Evolutionary conservation across 2,797 vertebrate genomes (phyloP).

Genomic region (Mus spretus): DNA sequence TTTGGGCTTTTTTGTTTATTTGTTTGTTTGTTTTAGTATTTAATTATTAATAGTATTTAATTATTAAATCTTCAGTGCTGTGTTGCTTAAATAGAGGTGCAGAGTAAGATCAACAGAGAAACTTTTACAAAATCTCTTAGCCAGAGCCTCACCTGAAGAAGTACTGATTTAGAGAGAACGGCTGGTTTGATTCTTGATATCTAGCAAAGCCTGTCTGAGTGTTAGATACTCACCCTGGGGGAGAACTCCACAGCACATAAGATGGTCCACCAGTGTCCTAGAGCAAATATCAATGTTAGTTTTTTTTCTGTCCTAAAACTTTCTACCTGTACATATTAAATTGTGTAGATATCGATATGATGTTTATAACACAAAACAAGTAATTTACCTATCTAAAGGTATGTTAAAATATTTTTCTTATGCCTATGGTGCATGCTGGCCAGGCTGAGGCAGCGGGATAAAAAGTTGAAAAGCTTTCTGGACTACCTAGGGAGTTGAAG

Average conservation of each 20-base stretch:
- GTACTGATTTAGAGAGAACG: conserved; percentile 16
- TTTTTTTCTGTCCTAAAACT: conserved; percentile 18
- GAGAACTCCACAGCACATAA: background rate
- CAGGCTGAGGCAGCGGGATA: background rate
- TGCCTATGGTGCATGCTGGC: too few species aligned
- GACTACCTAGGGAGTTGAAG: background rate
- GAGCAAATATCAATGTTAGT: conserved; percentile 35
- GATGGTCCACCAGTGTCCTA: background rate
- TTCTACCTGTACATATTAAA: background rate
- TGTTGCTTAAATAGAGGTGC: conserved; percentile 14
- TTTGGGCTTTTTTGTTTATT: too few species aligned
- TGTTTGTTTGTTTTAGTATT: too few species aligned
- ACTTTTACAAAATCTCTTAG: conserved; percentile 20
- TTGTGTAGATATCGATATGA: background rate
- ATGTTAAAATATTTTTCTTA: background rate
- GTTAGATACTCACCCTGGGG: background rate
- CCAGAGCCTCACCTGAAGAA: background rate
- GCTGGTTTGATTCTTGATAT: background rate
- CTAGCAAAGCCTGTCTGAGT: background rate
- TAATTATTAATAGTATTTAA: background rate
- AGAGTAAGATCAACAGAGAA: background rate
- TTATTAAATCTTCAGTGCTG: conserved; percentile 24
- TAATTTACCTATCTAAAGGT: background rate
- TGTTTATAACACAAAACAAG: conserved; percentile 39
- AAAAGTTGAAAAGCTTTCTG: background rate